These are phyloP conservation scores for Pachyrhynchus sulphureomaculatus DNA, from an alignment of 1,140 invertebrate genomes.

Conservation along the genomic window DNA sequence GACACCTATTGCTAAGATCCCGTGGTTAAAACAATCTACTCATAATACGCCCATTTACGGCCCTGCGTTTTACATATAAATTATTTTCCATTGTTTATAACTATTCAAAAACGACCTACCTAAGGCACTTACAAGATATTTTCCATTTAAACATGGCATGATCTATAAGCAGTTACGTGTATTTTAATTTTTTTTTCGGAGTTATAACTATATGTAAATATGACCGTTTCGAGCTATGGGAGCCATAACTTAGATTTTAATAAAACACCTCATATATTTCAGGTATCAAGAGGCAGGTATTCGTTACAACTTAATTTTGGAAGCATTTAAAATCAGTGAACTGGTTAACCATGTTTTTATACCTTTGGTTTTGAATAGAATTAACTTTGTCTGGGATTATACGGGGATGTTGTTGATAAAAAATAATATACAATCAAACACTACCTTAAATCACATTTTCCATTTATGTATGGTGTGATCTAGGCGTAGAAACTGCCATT, in stretches of 20 bases:
- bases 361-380: background rate
- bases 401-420: too few relatives aligned
- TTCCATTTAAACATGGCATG: slow-evolving; percentile 20
- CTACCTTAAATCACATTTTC: too few relatives aligned
- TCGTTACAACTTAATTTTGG: slow-evolving; percentile 32
- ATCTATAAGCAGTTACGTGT: slow-evolving; percentile 17
- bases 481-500: too few relatives aligned
- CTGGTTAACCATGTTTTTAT: slow-evolving; percentile 11
- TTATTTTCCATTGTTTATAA: slow-evolving; percentile 22
- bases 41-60: slow-evolving; percentile 25
- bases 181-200: slow-evolving; percentile 8
- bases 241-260: slow-evolving; percentile 11
- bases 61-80: slow-evolving; percentile 20
- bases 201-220: slow-evolving; percentile 9
- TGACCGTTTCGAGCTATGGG: background rate
- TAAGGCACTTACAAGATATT: slow-evolving; percentile 15
- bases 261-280: slow-evolving; percentile 19
- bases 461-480: too few relatives aligned
- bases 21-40: slow-evolving; percentile 22
- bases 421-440: too few relatives aligned
- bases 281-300: slow-evolving; percentile 25
- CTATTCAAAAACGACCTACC: slow-evolving; percentile 14
- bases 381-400: too few relatives aligned
- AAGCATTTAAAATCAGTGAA: slow-evolving; percentile 11
- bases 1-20: slow-evolving; percentile 20